Conservation (phyloP, 2,888 invertebrate genomes). For the Hypolimnas misippus region DNA sequence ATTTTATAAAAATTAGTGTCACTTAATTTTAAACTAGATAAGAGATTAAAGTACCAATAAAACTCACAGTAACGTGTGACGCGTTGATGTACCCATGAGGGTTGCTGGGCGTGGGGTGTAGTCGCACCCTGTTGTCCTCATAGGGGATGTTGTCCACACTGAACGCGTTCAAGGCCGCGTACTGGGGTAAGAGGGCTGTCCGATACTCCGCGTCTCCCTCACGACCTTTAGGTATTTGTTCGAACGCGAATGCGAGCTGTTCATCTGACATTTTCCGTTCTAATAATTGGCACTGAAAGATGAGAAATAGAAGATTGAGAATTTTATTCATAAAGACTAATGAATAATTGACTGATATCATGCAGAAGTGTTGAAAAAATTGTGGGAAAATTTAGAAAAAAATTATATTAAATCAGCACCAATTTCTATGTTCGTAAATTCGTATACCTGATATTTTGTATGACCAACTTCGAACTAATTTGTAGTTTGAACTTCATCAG, state of each 20-base stretch:
- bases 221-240: constrained; percentile 90
- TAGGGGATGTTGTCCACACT: constrained; percentile 93
- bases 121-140: constrained; percentile 93
- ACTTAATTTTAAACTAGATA: too few species aligned
- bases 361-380: too few species aligned
- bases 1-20: too few species aligned
- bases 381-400: too few species aligned
- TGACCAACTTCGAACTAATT: too few species aligned
- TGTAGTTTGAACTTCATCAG: too few species aligned
- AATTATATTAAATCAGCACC: too few species aligned
- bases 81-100: constrained; percentile 96
- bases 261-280: constrained; percentile 86
- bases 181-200: constrained; percentile 90
- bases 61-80: constrained; percentile 91
- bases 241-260: constrained; percentile 92
- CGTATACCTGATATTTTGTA: too few species aligned
- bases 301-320: neutral
- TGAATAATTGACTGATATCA: too few species aligned
- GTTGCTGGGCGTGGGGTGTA: constrained; percentile 92
- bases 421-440: too few species aligned
- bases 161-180: constrained; percentile 80
- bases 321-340: too few species aligned
- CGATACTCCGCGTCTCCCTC: constrained; percentile 84
- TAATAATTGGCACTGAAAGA: constrained; percentile 70
- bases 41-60: too few species aligned